Base-by-base conservation (phyloP, 2,888 invertebrate genomes). In the Auanema freiburgensis region DNA sequence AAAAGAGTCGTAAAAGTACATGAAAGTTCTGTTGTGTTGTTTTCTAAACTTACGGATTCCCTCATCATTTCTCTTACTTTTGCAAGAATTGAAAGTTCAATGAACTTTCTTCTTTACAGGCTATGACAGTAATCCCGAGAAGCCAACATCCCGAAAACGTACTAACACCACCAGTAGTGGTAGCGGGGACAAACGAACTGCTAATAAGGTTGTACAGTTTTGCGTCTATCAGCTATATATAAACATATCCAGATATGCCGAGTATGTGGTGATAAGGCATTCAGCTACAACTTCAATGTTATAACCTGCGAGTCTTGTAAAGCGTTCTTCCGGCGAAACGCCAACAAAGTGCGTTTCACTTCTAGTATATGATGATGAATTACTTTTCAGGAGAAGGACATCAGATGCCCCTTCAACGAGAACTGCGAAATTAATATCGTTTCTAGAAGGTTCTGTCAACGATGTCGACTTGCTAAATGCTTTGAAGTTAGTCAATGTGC, bases 291-390 rank as follows among this genome's bases (percentile, higher is more conserved):
- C 71, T 81, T 81, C 72, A 81, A 81, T 65, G 81, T 81, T 18
- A 80, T 81, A 63, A 79, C 94, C 1, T 96, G 92, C 82, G 95
- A 96, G 85, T 94, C 93, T 74, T 96, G 96, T 84, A 96, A 96
- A 83, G 95, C 95, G 0, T 96, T 96, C 85, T 96, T 96, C 84
- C 87, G 95, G 65, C 88, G 95, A 65, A 96, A 96, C 86, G 96
- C 96, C 1, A 86, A 93, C 42, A 81, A 81, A 69, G 79, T 78
- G 40, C 16, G 57, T 53, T 49, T 10, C 16, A 12, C 12, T 33
- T 33, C 33, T 33, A 33, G 3, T 5, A 3, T 33, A 33, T 33
- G 33, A 33, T 33, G 33, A 33, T 33, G n/a, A 54, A 49, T 14
- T 51, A 46, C 55, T 44, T 53, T 61, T 54, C 54, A 66, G 65